Evolutionary conservation across 2,113 vertebrate genomes (phyloP).

Genomic region (Myxocyprinus asiaticus): DNA sequence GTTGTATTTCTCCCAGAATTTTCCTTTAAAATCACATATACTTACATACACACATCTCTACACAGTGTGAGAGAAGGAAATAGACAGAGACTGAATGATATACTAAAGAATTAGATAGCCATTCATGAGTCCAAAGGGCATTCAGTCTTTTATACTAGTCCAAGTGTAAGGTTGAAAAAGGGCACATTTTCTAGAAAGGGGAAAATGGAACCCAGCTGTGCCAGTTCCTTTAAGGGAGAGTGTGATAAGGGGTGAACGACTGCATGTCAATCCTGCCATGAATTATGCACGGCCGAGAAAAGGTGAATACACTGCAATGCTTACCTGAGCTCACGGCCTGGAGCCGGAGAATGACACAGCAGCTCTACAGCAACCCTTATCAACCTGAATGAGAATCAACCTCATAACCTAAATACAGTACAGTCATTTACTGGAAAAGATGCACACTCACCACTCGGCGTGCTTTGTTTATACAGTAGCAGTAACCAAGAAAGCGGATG

Average conservation of each 20-base stretch:
- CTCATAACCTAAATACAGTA: not conserved
- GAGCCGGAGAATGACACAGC: too few species aligned
- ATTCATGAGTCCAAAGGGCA: too few species aligned
- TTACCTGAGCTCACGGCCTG: not conserved
- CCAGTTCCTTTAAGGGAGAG: not conserved
- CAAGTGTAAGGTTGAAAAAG: slow-evolving; percentile 6
- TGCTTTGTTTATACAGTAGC: too few species aligned
- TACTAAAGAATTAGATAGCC: too few species aligned
- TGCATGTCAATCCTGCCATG: not conserved
- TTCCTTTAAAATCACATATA: too few species aligned
- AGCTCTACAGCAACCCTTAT: not conserved
- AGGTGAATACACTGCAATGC: slow-evolving; percentile 1
- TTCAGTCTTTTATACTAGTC: not conserved
- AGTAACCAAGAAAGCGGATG: too few species aligned
- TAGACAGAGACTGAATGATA: too few species aligned
- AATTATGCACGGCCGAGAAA: slow-evolving; percentile 12
- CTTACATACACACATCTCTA: too few species aligned
- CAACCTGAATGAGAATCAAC: not conserved
- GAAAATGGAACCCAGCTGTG: not conserved
- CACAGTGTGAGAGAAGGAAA: too few species aligned
- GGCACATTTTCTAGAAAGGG: not conserved
- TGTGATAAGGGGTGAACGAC: not conserved
- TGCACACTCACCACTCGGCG: not conserved
- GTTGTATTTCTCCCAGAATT: too few species aligned
- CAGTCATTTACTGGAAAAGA: not conserved